Percentiles rank a stretch among this genome's conserved stretches.
Evolutionary conservation across 30 jellyfish, hydroid and myxozoan species (phyloP).

Genomic region (Hydractinia symbiolongicarpus): DNA sequence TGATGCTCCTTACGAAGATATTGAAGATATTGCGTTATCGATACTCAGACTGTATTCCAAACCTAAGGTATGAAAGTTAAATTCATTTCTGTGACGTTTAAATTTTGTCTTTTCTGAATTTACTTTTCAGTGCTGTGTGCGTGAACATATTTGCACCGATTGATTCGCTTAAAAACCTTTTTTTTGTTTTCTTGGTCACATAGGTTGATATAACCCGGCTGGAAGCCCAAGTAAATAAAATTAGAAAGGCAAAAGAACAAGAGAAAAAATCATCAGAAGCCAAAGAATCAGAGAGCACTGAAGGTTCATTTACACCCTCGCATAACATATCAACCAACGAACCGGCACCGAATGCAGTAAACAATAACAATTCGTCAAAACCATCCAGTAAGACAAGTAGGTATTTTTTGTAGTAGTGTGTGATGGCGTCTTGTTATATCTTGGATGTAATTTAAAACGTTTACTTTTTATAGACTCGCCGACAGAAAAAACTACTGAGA

Average conservation of each 20-base stretch:
- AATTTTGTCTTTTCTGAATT: background rate
- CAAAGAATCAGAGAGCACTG: slow-evolving; percentile 42
- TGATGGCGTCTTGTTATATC: background rate
- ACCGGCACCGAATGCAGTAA: slow-evolving; percentile 36
- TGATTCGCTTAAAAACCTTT: no score
- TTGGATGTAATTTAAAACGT: background rate
- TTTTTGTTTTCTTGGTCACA: background rate
- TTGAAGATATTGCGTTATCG: slow-evolving; percentile 79
- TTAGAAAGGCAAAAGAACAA: slow-evolving; percentile 20
- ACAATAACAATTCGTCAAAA: slow-evolving; percentile 25
- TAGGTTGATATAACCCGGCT: slow-evolving; percentile 19
- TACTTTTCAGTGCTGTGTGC: no score
- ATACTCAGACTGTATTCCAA: slow-evolving; percentile 62
- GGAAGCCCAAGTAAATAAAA: background rate
- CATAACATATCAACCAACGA: slow-evolving; percentile 41
- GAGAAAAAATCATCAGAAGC: slow-evolving; percentile 53
- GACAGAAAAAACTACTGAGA: background rate
- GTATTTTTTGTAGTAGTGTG: slow-evolving; percentile 8
- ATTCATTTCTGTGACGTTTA: no score
- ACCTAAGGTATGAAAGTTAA: slow-evolving; percentile 69
- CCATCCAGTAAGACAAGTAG: slow-evolving; percentile 65
- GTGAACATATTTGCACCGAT: no score
- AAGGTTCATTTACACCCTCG: slow-evolving; percentile 93
- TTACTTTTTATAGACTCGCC: background rate
- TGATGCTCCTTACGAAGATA: slow-evolving; percentile 61